Evolutionary conservation across 1,140 invertebrate species (phyloP), one percentile per base, ranked within the genome.

Genomic region (Drosophila tani): DNA sequence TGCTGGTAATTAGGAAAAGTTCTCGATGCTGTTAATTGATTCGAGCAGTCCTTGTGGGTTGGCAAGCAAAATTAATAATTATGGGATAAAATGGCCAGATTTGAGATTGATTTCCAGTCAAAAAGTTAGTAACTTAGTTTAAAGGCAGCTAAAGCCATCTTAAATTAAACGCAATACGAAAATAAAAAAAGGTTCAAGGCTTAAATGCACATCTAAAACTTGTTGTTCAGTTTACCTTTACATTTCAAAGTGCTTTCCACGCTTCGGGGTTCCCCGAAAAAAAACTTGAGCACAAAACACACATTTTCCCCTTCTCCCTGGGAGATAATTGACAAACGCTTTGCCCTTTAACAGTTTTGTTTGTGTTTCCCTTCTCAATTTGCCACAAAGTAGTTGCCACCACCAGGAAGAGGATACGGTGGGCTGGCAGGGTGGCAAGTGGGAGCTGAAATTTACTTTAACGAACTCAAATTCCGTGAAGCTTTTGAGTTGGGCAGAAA

Each of bases 381-480:
- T 73, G 67, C 67, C 67, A 73, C 69, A 73, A 71, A 73, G 69
- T 59, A 73, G 69, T 51, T 51, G 67, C 51, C 66, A 27, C 45
- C 53, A 35, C 66, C 38, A 12, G 67, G 68, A 41, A 47, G 14
- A 43, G 45, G 27, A 41, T 27, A 17, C 35, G 35, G 6, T 9
- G 17, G 24, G 17, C 40, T 14, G 15, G n/a, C 4, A 38, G 38
- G 29, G n/a, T n/a, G 49, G 49, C 21, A 12, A n/a, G 35, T 40
- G 14, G 66, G 29, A 38, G 53, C 35, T 51, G 46, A 73, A 73
- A 73, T 43, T 73, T 73, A 60, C 69, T 71, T 73, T 60, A 73
- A 60, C 70, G 67, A 73, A 73, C 67, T 73, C 38, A 50, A 73
- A 73, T 73, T 73, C 70, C 67, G 46, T 73, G 68, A 71, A 59